Evolutionary conservation across 2,113 vertebrate species (phyloP).

Genomic region (Ariopsis seemanni): DNA sequence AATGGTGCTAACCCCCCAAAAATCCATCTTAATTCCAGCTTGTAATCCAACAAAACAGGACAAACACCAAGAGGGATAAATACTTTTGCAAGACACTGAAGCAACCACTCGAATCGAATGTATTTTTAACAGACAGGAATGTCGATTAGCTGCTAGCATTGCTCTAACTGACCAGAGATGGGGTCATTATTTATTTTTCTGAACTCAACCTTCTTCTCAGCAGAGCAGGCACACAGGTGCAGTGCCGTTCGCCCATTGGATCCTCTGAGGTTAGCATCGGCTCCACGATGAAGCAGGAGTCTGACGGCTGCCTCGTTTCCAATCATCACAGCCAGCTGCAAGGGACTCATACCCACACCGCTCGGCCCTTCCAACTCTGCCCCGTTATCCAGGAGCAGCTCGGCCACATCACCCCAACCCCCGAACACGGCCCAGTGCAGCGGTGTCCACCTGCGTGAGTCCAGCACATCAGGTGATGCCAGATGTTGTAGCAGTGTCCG

Average conservation of each 20-base stretch:
- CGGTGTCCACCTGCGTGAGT: slow-evolving; percentile 63
- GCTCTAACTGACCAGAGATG: not conserved
- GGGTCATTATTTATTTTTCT: not conserved
- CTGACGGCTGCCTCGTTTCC: slow-evolving; percentile 49
- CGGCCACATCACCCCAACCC: slow-evolving; percentile 55
- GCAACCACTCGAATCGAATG: not conserved
- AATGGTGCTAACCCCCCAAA: too few species aligned
- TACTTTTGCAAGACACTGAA: too few species aligned
- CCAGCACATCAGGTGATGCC: slow-evolving; percentile 50
- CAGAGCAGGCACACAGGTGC: slow-evolving; percentile 60
- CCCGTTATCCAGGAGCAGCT: slow-evolving; percentile 58
- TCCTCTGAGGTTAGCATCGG: slow-evolving; percentile 55
- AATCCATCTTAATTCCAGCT: too few species aligned
- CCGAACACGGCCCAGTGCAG: slow-evolving; percentile 63
- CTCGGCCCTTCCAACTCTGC: slow-evolving; percentile 53
- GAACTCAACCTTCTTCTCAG: slow-evolving; percentile 49
- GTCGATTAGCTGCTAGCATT: not conserved
- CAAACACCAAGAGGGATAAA: too few species aligned
- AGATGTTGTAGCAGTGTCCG: slow-evolving; percentile 57
- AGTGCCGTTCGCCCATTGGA: slow-evolving; percentile 53
- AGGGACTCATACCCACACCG: slow-evolving; percentile 49
- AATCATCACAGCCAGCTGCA: slow-evolving; percentile 61
- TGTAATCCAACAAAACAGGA: too few species aligned
- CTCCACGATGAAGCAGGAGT: slow-evolving; percentile 57
- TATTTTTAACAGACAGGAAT: too few species aligned